Evolutionary conservation across 2,888 invertebrate genomes (phyloP), one percentile per base, ranked within the genome.

Genomic region (Blera fallax): DNA sequence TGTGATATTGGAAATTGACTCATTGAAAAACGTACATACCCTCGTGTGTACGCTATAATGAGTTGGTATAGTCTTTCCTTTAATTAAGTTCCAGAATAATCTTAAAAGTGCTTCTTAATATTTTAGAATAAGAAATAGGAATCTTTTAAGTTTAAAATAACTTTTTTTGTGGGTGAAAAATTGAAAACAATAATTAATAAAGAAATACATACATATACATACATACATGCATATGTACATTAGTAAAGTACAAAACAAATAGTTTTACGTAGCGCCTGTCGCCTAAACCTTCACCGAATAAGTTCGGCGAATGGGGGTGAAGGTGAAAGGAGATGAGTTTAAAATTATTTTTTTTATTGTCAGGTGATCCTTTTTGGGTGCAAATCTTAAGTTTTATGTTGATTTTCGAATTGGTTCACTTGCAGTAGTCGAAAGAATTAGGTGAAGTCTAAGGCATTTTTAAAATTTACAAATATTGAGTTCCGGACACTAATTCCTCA

Each of bases 101-200:
- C 54, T 37, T 10, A 67, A 72, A 78, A 83, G 83, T 83, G 83
- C 83, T 83, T 83, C 73, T 79, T 83, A 73, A 69, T 37, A 83
- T 34, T 70, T 77, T 60, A 76, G 52, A 32, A 60, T 78, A 73
- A 37, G 21, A 60, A 24, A 40, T 37, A 18, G 32, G 60, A 67
- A 62, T 40, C 48, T 14, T 50, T 64, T 48, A 8, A 29, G 6
- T 37, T 37, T 14, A 27, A 58, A 48, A 27, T 64, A 16, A 52
- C 27, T 67, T 58, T 67, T 16, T 65, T 58, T 67, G 48, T 76
- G 48, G 48, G 50, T 60, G 62, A 52, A 64, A 48, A 48, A 50
- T n/a, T 18, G 27, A 34, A 67, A 65, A 76, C 65, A 56, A 76
- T 74, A 56, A 52, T 52, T 16, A 54, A 67, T 67, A 52, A 40